These are phyloP conservation scores for Lepidurus couesii DNA, from an alignment of 1,140 invertebrate genomes.

Conservation along the genomic window DNA sequence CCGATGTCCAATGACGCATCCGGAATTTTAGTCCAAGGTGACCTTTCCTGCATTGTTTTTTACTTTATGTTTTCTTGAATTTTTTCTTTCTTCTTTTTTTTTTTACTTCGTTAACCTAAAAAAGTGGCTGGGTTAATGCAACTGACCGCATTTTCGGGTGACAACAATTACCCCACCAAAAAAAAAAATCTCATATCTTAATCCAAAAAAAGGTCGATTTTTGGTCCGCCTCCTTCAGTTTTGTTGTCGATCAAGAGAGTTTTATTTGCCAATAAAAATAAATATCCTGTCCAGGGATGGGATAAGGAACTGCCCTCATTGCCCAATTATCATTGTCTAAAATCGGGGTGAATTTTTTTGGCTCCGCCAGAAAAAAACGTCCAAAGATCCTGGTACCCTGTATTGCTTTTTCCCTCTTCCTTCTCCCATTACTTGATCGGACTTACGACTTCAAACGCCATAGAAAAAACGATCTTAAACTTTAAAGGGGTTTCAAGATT, in stretches of 20 bases:
- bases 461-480: background rate
- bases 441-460: background rate
- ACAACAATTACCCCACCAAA: too few species aligned
- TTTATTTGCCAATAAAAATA: background rate
- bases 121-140: background rate
- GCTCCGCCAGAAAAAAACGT: background rate
- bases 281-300: background rate
- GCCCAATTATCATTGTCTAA: background rate
- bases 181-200: too few species aligned
- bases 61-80: slow-evolving; percentile 1
- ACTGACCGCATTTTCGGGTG: too few species aligned
- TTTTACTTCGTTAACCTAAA: background rate
- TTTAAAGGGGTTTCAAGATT: background rate
- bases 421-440: slow-evolving; percentile 3
- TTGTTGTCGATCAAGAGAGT: slow-evolving; percentile 1
- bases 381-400: background rate
- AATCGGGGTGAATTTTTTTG: too few species aligned
- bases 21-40: slow-evolving; percentile 17
- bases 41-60: slow-evolving; percentile 21
- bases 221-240: background rate
- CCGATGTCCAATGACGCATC: slow-evolving; percentile 13
- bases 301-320: slow-evolving; percentile 15
- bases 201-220: too few species aligned
- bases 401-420: background rate
- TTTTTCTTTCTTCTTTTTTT: background rate